phyloP scores from a whole-genome alignment of 2,797 vertebrate genomes.

The Melanotaenia pygmaea region DNA sequence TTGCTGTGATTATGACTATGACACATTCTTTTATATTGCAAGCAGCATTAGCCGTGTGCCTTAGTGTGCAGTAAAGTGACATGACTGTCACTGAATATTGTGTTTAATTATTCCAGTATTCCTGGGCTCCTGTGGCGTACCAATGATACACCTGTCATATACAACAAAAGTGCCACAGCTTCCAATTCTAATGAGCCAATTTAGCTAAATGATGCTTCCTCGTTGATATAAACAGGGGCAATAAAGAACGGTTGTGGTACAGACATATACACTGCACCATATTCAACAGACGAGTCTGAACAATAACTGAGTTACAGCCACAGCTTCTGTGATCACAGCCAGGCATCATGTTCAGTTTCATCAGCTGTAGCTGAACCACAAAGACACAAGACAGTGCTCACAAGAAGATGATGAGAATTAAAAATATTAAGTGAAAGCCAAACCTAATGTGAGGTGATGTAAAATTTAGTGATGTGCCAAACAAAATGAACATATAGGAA shows the following conservation, averaged over 20 bases:
- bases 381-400: too few species aligned
- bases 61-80: background rate
- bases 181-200: conserved; percentile 3
- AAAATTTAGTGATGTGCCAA: too few species aligned
- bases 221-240: background rate
- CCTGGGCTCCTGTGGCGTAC: background rate
- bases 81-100: background rate
- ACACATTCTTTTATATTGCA: background rate
- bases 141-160: conserved; percentile 1
- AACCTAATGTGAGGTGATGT: too few species aligned
- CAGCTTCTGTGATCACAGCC: too few species aligned
- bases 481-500: too few species aligned
- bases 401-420: too few species aligned
- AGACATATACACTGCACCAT: background rate
- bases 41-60: background rate
- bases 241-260: background rate
- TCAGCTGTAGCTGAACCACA: too few species aligned
- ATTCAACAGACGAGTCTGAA: too few species aligned
- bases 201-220: background rate
- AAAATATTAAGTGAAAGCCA: too few species aligned
- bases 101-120: conserved; percentile 4
- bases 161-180: conserved; percentile 4
- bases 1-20: background rate
- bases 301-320: too few species aligned
- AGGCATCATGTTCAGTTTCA: too few species aligned